Evolutionary conservation across 2,888 invertebrate genomes (phyloP).

Genomic region (Hirtodrosophila duncani): DNA sequence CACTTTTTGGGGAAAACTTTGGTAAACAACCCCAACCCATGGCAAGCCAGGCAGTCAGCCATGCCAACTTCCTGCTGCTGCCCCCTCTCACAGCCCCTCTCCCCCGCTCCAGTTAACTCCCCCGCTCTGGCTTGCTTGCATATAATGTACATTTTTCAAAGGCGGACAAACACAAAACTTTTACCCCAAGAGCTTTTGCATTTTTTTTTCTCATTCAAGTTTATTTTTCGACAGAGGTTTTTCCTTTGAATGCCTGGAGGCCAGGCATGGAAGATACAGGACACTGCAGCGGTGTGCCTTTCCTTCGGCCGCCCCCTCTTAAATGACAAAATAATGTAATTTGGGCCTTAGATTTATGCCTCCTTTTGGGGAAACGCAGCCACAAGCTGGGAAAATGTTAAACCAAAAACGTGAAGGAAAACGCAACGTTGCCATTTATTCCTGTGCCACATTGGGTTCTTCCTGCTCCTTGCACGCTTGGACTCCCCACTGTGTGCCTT

Average conservation of each 20-base stretch:
- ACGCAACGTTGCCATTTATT: conserved; percentile 60
- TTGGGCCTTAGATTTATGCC: conserved; percentile 63
- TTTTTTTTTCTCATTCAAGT: conserved; percentile 51
- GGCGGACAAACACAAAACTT: conserved; percentile 46
- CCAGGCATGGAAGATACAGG: conserved; percentile 27
- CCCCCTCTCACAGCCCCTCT: neutral
- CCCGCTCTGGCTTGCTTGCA: conserved; percentile 50
- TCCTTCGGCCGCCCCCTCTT: conserved; percentile 25
- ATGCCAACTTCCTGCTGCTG: neutral
- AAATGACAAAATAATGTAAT: conserved; percentile 72
- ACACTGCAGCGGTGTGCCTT: conserved; percentile 60
- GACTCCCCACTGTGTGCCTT: conserved; percentile 18
- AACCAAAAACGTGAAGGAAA: conserved; percentile 36
- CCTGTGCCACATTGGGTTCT: neutral
- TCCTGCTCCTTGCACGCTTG: neutral
- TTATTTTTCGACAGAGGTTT: conserved; percentile 67
- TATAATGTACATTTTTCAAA: conserved; percentile 62
- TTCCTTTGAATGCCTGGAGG: conserved; percentile 62
- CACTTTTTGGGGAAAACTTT: conserved; percentile 64
- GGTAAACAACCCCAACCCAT: conserved; percentile 51
- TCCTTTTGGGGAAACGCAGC: conserved; percentile 65
- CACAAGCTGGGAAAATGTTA: conserved; percentile 11
- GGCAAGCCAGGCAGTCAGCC: neutral
- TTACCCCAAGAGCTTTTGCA: conserved; percentile 71
- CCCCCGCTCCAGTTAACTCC: neutral